Percentiles rank a stretch among this genome's conserved stretches.
Evolutionary conservation across 2,797 vertebrate species (phyloP).

Genomic region (Clarias pachynema): DNA sequence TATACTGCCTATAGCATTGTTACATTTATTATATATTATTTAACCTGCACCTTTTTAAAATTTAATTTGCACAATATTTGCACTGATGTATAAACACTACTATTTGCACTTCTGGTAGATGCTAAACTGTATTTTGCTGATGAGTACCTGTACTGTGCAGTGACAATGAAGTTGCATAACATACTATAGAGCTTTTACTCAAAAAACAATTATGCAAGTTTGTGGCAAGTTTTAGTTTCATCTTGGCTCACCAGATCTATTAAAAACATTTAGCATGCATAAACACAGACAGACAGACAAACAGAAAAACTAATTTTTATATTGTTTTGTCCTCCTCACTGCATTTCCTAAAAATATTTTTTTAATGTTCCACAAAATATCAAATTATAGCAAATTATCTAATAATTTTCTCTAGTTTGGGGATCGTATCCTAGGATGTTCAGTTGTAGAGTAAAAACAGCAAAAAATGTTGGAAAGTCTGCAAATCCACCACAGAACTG

Average conservation of each 20-base stretch:
- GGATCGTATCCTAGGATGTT: no score
- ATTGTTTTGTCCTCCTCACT: not conserved
- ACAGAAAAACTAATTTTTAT: not conserved
- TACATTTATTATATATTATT: no score
- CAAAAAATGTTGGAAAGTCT: not conserved
- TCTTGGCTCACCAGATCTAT: not conserved
- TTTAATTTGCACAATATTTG: no score
- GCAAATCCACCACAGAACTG: not conserved
- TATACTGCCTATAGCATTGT: no score
- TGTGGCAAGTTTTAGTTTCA: not conserved
- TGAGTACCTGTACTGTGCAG: no score
- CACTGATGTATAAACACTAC: no score
- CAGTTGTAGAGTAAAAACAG: no score
- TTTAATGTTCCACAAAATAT: not conserved
- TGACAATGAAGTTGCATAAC: no score
- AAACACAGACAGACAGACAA: not conserved
- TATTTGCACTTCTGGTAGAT: no score
- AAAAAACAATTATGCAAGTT: not conserved
- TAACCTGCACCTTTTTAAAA: no score
- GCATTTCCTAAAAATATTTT: not conserved
- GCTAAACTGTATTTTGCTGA: no score
- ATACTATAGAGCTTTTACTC: not conserved
- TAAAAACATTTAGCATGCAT: not conserved
- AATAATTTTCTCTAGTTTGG: not conserved
- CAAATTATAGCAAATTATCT: no score